phyloP scores from a whole-genome alignment of 2,888 invertebrate genomes.

The Drosophila kanekoi region DNA sequence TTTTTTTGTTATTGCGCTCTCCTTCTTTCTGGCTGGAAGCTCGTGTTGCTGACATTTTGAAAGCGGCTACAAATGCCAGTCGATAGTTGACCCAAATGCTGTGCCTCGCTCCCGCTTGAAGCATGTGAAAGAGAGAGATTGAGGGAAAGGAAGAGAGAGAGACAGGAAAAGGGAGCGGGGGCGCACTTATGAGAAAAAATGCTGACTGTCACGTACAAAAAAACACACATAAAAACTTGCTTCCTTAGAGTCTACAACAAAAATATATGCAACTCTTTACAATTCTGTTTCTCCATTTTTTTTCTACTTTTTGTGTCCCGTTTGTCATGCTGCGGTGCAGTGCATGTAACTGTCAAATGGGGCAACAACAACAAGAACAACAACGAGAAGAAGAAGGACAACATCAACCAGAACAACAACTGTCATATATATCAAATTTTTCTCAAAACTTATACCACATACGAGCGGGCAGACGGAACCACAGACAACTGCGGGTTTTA shows the following conservation, averaged over 20 bases:
- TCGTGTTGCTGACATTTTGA: conserved; percentile 61
- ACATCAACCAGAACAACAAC: conserved; percentile 27
- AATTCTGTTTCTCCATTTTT: conserved; percentile 15
- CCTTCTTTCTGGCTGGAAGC: conserved; percentile 5
- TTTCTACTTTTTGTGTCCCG: conserved; percentile 10
- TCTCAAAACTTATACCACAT: conserved; percentile 21
- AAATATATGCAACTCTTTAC: conserved; percentile 37
- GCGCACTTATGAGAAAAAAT: conserved; percentile 27
- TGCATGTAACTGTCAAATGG: conserved; percentile 58
- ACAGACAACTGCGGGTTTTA: conserved; percentile 61
- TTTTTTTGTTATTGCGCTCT: conserved; percentile 1
- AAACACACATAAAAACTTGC: conserved; percentile 28
- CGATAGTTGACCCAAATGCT: conserved; percentile 76
- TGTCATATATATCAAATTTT: conserved; percentile 51
- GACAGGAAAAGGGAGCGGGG: no score
- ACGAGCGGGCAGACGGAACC: conserved; percentile 13
- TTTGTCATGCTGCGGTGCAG: conserved; percentile 60
- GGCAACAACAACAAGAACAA: conserved; percentile 24
- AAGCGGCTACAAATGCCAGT: conserved; percentile 63
- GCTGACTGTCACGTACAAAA: conserved; percentile 52
- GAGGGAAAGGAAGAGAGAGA: not conserved
- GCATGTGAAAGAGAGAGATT: not conserved
- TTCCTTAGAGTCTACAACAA: conserved; percentile 29
- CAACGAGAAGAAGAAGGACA: conserved; percentile 31
- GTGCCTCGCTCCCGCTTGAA: conserved; percentile 1